Base-by-base conservation (phyloP, 2,888 invertebrate genomes). In the Ametastegia equiseti region DNA sequence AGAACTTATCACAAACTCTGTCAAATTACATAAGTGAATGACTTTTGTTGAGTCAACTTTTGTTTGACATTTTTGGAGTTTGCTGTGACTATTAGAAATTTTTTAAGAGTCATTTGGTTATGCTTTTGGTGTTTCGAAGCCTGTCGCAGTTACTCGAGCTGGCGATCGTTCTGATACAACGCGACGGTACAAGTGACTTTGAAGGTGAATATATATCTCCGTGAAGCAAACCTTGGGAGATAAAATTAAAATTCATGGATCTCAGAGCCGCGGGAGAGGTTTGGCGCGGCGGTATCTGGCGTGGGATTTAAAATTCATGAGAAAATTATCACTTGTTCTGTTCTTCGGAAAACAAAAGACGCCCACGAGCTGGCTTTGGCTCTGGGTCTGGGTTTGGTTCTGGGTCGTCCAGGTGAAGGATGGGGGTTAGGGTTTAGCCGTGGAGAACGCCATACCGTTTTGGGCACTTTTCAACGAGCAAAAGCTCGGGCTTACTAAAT, bases 211-310 rank as follows among this genome's bases (percentile, higher is more conserved):
- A 67, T 54, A n/a, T 36, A 39, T n/a, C 71, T 27, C 15, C 30
- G 54, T 9, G 36, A 36, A 54, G 54, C 54, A 75, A 75, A 75
- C 54, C 75, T 54, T 75, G 75, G n/a, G 19, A 39, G 65, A 75
- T 54, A 23, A 75, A 75, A 50, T 75, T 75, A 75, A 75, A 75
- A 75, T 75, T 75, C 54, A 75, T 75, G 50, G 75, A 75, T 71
- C 45, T 47, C 33, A n/a, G 27, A 71, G 27, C 36, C 36, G 45
- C 11, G 30, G 15, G 71, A 42, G 47, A 45, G 47, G 71, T 6
- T n/a, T 4, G 65, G 65, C 15, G 4, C 60, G 60, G 60, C 30
- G 60, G 60, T 60, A 39, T 67, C 65, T 39, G 36, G 19, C 27
- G 65, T 39, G n/a, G 36, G 54, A 75, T 54, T 75, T 75, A 50